A percentile compares a stretch with the other conserved stretches of the same genome.
Conservation (phyloP, 2,113 vertebrate genomes). For the Bubo blakistoni region DNA sequence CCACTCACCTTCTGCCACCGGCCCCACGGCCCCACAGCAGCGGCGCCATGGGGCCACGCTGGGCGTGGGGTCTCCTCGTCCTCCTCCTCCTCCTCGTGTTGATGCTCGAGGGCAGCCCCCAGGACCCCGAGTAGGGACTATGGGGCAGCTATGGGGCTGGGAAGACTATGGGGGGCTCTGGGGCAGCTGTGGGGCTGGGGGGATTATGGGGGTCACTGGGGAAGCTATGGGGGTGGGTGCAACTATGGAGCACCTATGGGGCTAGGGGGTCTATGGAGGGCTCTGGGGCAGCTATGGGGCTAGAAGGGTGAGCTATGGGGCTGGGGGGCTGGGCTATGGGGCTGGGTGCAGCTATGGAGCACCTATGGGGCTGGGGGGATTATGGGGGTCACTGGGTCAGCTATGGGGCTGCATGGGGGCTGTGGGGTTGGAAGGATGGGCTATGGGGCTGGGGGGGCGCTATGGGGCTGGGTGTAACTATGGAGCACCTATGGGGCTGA, state of each 20-base stretch:
- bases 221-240: too few species aligned
- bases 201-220: too few species aligned
- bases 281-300: too few species aligned
- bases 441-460: too few species aligned
- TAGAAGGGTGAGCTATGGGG: too few species aligned
- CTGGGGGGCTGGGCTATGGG: neutral
- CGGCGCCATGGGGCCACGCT: neutral
- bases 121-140: neutral
- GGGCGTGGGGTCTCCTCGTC: neutral
- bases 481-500: too few species aligned
- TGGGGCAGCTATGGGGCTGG: neutral
- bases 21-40: neutral
- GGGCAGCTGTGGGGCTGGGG: neutral
- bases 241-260: too few species aligned
- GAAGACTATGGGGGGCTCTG: neutral
- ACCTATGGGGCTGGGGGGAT: neutral
- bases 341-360: too few species aligned
- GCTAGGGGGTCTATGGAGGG: too few species aligned
- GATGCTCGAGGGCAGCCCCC: neutral
- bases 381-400: neutral
- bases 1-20: neutral
- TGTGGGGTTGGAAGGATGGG: too few species aligned
- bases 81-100: neutral
- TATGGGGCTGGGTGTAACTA: too few species aligned
- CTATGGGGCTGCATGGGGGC: neutral